phyloP scores from a whole-genome alignment of 2,888 invertebrate genomes.

The Bellardia pandia region DNA sequence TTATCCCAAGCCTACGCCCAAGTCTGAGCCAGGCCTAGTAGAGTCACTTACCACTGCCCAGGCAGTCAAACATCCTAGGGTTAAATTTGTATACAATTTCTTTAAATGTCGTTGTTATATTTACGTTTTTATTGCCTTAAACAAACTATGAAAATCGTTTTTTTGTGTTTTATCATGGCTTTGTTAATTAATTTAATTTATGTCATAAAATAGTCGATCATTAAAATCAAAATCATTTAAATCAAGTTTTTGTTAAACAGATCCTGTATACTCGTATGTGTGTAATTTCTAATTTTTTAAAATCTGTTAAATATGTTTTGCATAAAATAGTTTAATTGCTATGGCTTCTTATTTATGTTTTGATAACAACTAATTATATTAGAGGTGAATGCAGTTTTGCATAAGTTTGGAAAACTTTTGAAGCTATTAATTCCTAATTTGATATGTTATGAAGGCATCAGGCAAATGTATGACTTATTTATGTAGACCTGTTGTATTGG shows the following conservation, averaged over 20 bases:
- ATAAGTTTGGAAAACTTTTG: too few species aligned
- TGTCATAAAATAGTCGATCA: slow-evolving; percentile 43
- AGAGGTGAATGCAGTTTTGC: too few species aligned
- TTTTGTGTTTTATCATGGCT: slow-evolving; percentile 40
- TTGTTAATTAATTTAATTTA: slow-evolving; percentile 51
- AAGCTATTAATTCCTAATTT: too few species aligned
- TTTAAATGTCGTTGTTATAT: slow-evolving; percentile 33
- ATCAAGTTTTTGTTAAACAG: slow-evolving; percentile 1
- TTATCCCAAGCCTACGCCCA: too few species aligned
- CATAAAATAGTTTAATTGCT: slow-evolving; percentile 3
- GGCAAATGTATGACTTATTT: too few species aligned
- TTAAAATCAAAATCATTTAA: slow-evolving; percentile 50
- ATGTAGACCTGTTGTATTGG: too few species aligned
- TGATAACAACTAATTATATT: too few species aligned
- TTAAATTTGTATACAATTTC: slow-evolving; percentile 28
- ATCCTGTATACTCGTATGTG: neutral
- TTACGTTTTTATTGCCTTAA: slow-evolving; percentile 25
- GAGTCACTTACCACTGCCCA: too few species aligned
- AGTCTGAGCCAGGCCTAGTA: too few species aligned
- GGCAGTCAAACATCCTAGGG: too few species aligned
- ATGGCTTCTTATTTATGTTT: too few species aligned
- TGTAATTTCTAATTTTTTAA: slow-evolving; percentile 18
- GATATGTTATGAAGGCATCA: too few species aligned
- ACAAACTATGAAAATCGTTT: neutral
- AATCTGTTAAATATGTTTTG: slow-evolving; percentile 32